Percentiles rank a stretch among this genome's conserved stretches.
Evolutionary conservation across 2,888 invertebrate species (phyloP).

Genomic region (Panzeria rudis): DNA sequence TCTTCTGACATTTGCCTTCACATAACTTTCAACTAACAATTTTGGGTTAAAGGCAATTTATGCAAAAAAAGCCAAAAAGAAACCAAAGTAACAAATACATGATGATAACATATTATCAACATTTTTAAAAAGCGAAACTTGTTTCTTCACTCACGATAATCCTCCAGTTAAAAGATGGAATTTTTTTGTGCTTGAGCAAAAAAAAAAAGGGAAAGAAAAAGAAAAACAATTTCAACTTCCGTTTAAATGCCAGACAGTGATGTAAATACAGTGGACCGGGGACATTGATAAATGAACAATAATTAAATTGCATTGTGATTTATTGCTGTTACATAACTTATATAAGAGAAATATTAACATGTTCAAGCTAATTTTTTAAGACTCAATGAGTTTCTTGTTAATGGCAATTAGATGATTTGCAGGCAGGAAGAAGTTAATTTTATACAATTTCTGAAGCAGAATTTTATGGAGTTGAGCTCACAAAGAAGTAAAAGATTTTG

Average conservation of each 20-base stretch:
- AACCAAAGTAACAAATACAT: not conserved
- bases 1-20: conserved; percentile 44
- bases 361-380: not conserved
- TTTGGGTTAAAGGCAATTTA: conserved; percentile 52
- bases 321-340: conserved; percentile 25
- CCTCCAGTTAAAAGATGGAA: conserved; percentile 4
- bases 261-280: conserved; percentile 46
- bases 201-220: not conserved
- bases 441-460: not conserved
- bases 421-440: conserved; percentile 2
- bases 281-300: conserved; percentile 50
- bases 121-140: conserved; percentile 63
- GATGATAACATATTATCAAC: conserved; percentile 61
- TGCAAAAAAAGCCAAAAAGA: conserved; percentile 4
- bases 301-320: conserved; percentile 56
- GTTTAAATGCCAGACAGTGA: conserved; percentile 54
- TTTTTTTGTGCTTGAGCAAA: not conserved
- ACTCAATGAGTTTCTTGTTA: conserved; percentile 28
- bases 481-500: not conserved
- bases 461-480: not conserved
- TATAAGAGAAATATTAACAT: conserved; percentile 9
- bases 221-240: conserved; percentile 52
- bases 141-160: conserved; percentile 34
- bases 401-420: not conserved
- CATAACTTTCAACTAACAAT: conserved; percentile 58